Evolutionary conservation across 2,113 vertebrate genomes (phyloP).

Genomic region (Melanostigma gelatinosum): DNA sequence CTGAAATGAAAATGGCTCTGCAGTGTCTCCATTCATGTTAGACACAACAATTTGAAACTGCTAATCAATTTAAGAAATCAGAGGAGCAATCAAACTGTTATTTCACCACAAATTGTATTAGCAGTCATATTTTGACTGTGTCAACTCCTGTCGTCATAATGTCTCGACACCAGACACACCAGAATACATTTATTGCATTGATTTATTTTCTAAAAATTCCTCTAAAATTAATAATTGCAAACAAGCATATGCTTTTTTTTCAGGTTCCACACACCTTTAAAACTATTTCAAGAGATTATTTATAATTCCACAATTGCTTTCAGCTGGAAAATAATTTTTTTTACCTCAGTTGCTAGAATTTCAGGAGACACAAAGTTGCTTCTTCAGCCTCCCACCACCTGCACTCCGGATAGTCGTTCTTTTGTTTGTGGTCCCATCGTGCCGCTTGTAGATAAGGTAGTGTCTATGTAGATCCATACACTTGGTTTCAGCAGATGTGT

Average conservation of each 20-base stretch:
- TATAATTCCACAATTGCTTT: not conserved
- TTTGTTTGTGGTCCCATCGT: conserved; percentile 1
- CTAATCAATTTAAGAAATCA: not conserved
- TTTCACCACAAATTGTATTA: not conserved
- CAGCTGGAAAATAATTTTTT: not conserved
- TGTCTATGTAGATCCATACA: conserved; percentile 1
- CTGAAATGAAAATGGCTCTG: not conserved
- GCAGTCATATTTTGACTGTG: not conserved
- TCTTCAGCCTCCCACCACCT: not conserved
- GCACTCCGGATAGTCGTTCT: not conserved
- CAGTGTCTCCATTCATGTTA: not conserved
- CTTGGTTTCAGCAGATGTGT: not conserved
- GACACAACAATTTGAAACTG: not conserved
- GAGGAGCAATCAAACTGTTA: not conserved
- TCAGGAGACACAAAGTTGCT: not conserved
- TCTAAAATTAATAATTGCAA: not conserved
- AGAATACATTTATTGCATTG: no score
- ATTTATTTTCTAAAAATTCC: no score
- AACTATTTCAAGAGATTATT: not conserved
- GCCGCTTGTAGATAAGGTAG: not conserved
- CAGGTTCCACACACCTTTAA: not conserved
- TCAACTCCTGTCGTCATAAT: not conserved
- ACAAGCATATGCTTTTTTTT: not conserved
- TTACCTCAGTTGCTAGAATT: not conserved
- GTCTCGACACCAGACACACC: not conserved